Conservation (phyloP, 2,113 vertebrate species). For the Chlorodrepanis virens region DNA sequence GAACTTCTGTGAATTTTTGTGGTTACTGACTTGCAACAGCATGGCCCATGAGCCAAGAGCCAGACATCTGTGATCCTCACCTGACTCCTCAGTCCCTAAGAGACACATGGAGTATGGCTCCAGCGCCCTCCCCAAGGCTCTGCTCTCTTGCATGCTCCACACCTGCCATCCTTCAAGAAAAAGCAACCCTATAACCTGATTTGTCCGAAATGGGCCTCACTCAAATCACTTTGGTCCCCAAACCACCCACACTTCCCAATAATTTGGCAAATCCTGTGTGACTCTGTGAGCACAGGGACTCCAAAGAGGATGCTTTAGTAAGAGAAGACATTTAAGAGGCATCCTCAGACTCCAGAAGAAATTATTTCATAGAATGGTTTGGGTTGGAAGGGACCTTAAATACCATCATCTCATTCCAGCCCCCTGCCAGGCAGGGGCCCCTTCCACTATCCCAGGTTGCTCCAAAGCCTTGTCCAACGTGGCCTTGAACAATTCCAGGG, state of each 20-base stretch:
- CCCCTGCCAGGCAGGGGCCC: neutral
- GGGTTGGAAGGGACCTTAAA: neutral
- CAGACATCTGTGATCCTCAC: neutral
- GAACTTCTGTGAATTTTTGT: neutral
- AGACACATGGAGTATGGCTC: neutral
- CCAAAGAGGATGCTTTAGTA: neutral
- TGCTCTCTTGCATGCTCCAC: neutral
- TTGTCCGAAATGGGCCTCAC: neutral
- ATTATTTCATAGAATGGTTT: neutral
- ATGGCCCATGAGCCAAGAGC: rapidly evolving
- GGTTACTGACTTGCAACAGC: neutral
- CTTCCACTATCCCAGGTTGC: rapidly evolving
- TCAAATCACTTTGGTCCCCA: neutral
- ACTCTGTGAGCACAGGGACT: neutral
- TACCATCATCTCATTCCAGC: neutral
- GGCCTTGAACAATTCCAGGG: neutral
- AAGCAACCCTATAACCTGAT: neutral
- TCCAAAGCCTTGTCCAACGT: neutral
- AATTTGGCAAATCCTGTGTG: neutral
- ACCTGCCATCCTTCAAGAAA: neutral
- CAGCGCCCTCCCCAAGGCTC: neutral
- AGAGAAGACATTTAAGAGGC: neutral
- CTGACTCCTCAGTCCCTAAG: neutral
- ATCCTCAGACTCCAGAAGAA: neutral
- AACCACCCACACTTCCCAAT: neutral